phyloP scores from a whole-genome alignment of 2,113 vertebrate genomes.

The Hypocryptadius cinnamomeus region DNA sequence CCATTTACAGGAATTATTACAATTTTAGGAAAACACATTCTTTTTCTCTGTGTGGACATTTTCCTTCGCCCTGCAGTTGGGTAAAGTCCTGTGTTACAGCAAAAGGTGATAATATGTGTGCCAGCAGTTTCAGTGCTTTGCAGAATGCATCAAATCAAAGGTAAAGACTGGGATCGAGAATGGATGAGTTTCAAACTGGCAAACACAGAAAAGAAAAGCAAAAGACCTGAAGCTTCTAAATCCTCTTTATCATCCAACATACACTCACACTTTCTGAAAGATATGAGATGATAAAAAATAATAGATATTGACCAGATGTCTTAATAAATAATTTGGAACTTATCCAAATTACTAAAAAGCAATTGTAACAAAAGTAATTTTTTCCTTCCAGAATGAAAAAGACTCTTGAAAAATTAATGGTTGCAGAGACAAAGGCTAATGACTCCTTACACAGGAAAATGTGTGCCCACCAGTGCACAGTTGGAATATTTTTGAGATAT shows the following conservation, averaged over 20 bases:
- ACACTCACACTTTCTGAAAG: not conserved
- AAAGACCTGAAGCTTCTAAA: not conserved
- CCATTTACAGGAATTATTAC: not conserved
- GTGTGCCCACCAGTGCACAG: not conserved
- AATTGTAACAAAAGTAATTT: not conserved
- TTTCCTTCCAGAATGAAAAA: not conserved
- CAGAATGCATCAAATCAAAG: not conserved
- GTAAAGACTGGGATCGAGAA: not conserved
- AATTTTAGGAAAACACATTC: not conserved
- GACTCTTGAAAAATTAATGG: slow-evolving; percentile 13
- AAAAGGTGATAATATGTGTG: not conserved
- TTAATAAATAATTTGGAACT: slow-evolving; percentile 5
- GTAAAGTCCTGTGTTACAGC: not conserved
- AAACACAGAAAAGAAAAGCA: not conserved
- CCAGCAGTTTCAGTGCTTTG: not conserved
- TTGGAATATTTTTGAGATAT: not conserved
- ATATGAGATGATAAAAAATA: not conserved
- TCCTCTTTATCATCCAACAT: not conserved
- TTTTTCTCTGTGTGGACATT: not conserved
- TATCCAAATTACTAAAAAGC: slow-evolving; percentile 2
- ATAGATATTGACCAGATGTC: not conserved
- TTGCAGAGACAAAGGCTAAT: slow-evolving; percentile 11
- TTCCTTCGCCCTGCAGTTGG: not conserved
- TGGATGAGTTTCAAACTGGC: not conserved
- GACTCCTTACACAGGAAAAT: not conserved